Conservation (phyloP, 1,140 invertebrate genomes). For the Microplitis mediator region DNA sequence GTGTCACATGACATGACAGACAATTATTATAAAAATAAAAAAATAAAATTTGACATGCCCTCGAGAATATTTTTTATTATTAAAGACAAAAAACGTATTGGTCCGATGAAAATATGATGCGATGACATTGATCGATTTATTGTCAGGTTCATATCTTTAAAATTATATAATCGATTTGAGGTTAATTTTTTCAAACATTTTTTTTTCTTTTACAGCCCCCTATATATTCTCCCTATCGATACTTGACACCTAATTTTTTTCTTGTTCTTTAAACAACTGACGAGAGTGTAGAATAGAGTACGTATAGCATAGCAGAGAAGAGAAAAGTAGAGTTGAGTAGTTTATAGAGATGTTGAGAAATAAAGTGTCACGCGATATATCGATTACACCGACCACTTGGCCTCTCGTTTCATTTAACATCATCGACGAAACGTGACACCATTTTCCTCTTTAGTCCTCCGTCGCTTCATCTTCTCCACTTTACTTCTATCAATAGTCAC, state of each 20-base stretch:
- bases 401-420: slow-evolving; percentile 11
- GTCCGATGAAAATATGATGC: too few species aligned
- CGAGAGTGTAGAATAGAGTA: too few species aligned
- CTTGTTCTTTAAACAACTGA: too few species aligned
- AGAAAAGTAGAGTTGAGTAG: too few species aligned
- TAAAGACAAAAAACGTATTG: too few species aligned
- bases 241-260: slow-evolving; percentile 10
- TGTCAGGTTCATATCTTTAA: not conserved
- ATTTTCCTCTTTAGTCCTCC: not conserved
- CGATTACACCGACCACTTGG: slow-evolving; percentile 11
- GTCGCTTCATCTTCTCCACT: not conserved
- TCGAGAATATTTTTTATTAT: too few species aligned
- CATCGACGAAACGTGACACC: slow-evolving; percentile 7
- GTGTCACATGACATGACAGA: too few species aligned
- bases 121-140: too few species aligned
- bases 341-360: not conserved
- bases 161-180: not conserved
- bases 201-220: not conserved
- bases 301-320: too few species aligned
- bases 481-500: not conserved
- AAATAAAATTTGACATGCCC: too few species aligned
- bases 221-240: not conserved
- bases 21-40: too few species aligned
- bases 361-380: not conserved
- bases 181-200: not conserved